Percentiles rank a stretch among this genome's conserved stretches.
Conservation (phyloP, 2,888 invertebrate genomes). For the Pachymerium ferrugineum region DNA sequence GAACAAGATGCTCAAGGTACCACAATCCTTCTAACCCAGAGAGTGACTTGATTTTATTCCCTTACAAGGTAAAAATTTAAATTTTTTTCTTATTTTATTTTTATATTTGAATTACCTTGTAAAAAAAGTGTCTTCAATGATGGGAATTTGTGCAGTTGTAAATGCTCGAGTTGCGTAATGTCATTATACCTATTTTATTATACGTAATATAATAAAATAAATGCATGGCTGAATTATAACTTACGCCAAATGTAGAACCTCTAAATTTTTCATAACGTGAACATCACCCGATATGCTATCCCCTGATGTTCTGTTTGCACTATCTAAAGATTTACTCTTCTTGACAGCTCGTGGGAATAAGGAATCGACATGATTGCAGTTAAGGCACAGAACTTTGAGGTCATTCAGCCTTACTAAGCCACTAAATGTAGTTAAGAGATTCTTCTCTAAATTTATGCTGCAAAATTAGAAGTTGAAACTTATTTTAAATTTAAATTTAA, state of each 20-base stretch:
- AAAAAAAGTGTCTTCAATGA: constrained; percentile 21
- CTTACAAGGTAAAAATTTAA: constrained; percentile 6
- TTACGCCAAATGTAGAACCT: constrained; percentile 31
- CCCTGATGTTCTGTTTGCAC: neutral
- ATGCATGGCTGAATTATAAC: neutral
- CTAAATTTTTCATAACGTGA: constrained; percentile 12
- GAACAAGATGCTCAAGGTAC: constrained; percentile 23
- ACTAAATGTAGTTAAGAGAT: constrained; percentile 13
- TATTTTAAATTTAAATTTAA: neutral
- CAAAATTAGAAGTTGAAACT: too few relatives aligned
- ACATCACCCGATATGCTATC: neutral
- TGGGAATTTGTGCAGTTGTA: neutral
- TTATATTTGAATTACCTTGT: neutral
- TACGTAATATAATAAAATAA: neutral
- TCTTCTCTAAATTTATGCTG: constrained; percentile 28
- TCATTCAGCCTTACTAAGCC: neutral
- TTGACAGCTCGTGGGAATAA: neutral
- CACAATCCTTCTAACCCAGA: constrained; percentile 27
- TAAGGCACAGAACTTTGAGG: constrained; percentile 19
- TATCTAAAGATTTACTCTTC: neutral
- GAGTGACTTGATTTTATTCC: constrained; percentile 30
- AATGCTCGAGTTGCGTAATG: neutral
- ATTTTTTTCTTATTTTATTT: neutral
- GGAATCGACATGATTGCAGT: constrained; percentile 14
- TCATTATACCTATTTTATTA: constrained; percentile 20